Evolutionary conservation across 2,888 invertebrate species (phyloP), one percentile per base, ranked within the genome.

Genomic region (Hofmannophila pseudospretella): DNA sequence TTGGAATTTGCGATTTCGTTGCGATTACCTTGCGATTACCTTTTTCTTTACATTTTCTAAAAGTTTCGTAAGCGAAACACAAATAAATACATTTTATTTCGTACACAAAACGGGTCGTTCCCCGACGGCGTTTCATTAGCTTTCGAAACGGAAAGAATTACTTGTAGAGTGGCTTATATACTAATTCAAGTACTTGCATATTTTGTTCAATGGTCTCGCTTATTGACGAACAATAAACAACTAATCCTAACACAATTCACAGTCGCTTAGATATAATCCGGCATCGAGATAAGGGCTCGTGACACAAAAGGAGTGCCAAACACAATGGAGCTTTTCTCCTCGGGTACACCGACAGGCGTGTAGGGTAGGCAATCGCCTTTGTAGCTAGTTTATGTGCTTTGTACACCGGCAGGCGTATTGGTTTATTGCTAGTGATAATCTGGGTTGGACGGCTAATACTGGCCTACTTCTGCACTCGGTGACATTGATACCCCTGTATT

Each of bases 281-380:
- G 9, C 11, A 33, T n/a, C 34, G 38, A 48, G 52, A 60, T 62
- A 65, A 58, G 49, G 44, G 44, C 45, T 45, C 38, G 34, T 38
- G 42, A 47, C 45, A 73, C 67, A 71, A 73, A 75, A 69, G 71
- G 64, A 67, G 60, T 62, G 61, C 54, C 64, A 62, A 57, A 61
- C 64, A 70, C 71, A 73, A 67, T 67, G 49, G 57, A 44, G 65
- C 61, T 58, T 66, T 61, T 55, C 71, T 61, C 55, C 45, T 51
- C 55, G 50, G 58, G 55, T 60, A 56, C 54, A 52, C 49, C 63
- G 67, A 63, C 69, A 66, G 54, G 58, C 62, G 51, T 51, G 43
- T 47, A 60, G 63, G 58, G 43, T 47, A 60, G 63, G 58, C 67
- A 61, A 69, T 67, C 63, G 65, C 61, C 68, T 77, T 77, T 77